phyloP scores from a whole-genome alignment of 2,113 vertebrate species.

The Percina caprodes region DNA sequence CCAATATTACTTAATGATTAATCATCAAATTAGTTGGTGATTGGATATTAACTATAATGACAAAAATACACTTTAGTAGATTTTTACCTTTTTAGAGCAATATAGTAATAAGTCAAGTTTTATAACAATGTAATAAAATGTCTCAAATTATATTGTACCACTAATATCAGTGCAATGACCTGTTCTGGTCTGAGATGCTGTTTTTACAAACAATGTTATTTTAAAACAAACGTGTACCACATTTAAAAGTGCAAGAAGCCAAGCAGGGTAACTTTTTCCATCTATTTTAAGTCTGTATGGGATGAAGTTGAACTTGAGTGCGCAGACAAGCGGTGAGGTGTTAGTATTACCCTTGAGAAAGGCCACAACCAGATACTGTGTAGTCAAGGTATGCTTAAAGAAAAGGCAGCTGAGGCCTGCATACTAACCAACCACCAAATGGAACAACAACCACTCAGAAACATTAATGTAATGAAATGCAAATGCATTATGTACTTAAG shows the following conservation, averaged over 20 bases:
- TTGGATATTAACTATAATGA: neutral
- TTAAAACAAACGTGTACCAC: no score
- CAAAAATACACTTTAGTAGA: neutral
- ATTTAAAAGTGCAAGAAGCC: neutral
- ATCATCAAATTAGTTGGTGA: no score
- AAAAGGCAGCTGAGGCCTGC: slow-evolving; percentile 53
- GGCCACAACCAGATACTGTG: slow-evolving; percentile 55
- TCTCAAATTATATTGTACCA: neutral
- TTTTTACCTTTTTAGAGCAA: neutral
- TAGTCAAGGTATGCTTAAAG: slow-evolving; percentile 48
- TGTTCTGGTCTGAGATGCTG: no score
- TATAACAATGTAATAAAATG: neutral
- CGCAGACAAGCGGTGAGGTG: slow-evolving; percentile 60
- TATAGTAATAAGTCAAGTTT: neutral
- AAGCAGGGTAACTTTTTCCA: neutral
- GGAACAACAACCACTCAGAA: neutral
- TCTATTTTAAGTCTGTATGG: neutral
- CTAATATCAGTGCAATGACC: neutral
- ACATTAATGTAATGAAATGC: neutral
- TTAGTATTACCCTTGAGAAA: slow-evolving; percentile 52
- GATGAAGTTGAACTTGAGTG: slow-evolving; percentile 54
- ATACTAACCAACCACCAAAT: neutral
- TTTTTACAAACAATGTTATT: no score
- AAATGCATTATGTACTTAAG: neutral
- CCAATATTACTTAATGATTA: no score